Evolutionary conservation across 1,140 invertebrate genomes (phyloP).

Genomic region (Cyclina sinensis): DNA sequence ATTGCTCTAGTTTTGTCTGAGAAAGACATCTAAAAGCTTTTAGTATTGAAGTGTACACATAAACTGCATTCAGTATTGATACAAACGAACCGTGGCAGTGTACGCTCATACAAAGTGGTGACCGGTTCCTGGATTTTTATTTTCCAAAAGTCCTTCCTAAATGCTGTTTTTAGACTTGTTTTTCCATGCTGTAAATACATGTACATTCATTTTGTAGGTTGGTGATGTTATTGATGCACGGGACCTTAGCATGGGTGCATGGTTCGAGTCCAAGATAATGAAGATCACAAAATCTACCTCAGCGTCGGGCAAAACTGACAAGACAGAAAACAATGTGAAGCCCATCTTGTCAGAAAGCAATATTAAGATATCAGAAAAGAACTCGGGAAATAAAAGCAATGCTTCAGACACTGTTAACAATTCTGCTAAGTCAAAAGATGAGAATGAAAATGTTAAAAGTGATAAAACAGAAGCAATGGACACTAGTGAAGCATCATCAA

Average conservation of each 20-base stretch:
- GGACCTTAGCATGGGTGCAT: conserved; percentile 86
- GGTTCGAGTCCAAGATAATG: conserved; percentile 88
- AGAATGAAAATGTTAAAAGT: conserved; percentile 46
- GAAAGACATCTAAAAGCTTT: no score
- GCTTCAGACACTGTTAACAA: not conserved
- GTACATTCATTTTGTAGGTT: no score
- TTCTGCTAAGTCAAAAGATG: conserved; percentile 56
- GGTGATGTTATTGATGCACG: conserved; percentile 92
- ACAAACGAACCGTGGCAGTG: no score
- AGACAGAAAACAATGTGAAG: conserved; percentile 11
- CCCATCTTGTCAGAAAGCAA: conserved; percentile 58
- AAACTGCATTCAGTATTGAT: no score
- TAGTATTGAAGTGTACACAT: no score
- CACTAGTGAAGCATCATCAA: conserved; percentile 18
- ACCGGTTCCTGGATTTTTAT: no score
- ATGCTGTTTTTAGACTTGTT: no score
- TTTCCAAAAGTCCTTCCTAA: no score
- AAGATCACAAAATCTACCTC: conserved; percentile 79
- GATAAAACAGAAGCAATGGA: conserved; percentile 54
- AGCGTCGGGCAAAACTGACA: conserved; percentile 48
- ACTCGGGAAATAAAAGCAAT: conserved; percentile 63
- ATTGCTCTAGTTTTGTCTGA: no score
- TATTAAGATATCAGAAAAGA: conserved; percentile 38
- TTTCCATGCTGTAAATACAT: no score
- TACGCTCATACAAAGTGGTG: no score